A percentile compares a stretch with the other conserved stretches of the same genome.
Evolutionary conservation across 1,140 invertebrate species (phyloP).

Genomic region (Zaprionus lachaisei): DNA sequence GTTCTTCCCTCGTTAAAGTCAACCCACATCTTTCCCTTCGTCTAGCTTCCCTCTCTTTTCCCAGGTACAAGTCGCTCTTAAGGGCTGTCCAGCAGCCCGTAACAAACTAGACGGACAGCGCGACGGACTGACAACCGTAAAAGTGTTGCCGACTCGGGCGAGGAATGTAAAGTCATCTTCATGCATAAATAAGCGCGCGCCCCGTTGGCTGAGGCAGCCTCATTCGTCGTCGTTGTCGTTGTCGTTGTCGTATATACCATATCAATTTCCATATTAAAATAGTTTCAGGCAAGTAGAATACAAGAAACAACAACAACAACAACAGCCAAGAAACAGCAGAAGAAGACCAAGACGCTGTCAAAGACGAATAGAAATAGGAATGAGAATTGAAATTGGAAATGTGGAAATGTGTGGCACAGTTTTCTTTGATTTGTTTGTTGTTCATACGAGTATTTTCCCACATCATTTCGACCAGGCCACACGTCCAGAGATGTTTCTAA

Average conservation of each 20-base stretch:
- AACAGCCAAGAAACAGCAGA: too few species aligned
- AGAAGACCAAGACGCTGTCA: not conserved
- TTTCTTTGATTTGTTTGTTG: conserved; percentile 65
- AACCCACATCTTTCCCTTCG: not conserved
- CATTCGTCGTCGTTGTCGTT: not conserved
- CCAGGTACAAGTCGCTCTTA: conserved; percentile 47
- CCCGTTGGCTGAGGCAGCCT: conserved; percentile 11
- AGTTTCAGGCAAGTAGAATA: conserved; percentile 41
- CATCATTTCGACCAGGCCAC: conserved; percentile 62
- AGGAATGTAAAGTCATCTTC: conserved; percentile 82
- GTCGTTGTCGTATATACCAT: conserved; percentile 41
- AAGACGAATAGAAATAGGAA: conserved; percentile 8
- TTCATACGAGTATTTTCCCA: conserved; percentile 60
- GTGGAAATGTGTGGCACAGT: conserved; percentile 31
- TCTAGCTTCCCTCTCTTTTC: conserved; percentile 41
- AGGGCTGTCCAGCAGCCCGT: conserved; percentile 67
- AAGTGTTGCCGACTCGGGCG: conserved; percentile 68
- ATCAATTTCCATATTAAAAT: conserved; percentile 83
- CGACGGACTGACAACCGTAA: conserved; percentile 69
- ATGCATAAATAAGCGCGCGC: conserved; percentile 75
- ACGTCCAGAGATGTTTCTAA: conserved; percentile 63
- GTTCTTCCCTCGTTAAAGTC: not conserved
- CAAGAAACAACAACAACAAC: not conserved
- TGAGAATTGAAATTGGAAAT: conserved; percentile 1
- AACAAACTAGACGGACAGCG: conserved; percentile 63